phyloP scores from a whole-genome alignment of 1,140 invertebrate genomes.

The Ceratitis capitata region DNA sequence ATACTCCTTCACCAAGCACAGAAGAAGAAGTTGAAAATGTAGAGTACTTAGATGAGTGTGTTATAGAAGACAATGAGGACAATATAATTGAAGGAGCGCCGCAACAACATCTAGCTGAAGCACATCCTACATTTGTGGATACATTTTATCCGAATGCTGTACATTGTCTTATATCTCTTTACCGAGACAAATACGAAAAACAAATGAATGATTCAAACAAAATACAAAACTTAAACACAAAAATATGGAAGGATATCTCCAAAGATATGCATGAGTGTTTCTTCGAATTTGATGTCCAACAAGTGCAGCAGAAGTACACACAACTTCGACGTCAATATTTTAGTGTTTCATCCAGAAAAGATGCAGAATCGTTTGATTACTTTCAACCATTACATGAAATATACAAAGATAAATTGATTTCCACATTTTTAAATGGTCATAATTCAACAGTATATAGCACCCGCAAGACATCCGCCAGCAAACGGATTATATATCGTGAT shows the following conservation, averaged over 20 bases:
- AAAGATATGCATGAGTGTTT: slow-evolving; percentile 42
- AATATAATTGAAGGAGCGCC: background rate
- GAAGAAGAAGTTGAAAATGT: slow-evolving; percentile 38
- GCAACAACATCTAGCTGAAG: background rate
- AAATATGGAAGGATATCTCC: slow-evolving; percentile 36
- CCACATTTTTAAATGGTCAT: background rate
- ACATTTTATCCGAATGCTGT: slow-evolving; percentile 44
- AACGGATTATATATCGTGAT: background rate
- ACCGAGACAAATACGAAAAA: slow-evolving; percentile 32
- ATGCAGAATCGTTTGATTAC: slow-evolving; percentile 40
- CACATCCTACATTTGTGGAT: background rate
- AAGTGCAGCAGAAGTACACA: slow-evolving; percentile 36
- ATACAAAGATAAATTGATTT: background rate
- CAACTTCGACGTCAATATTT: slow-evolving; percentile 35
- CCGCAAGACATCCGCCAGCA: background rate
- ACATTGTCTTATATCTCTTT: slow-evolving; percentile 39
- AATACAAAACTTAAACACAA: background rate
- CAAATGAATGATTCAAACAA: background rate
- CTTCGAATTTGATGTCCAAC: slow-evolving; percentile 34
- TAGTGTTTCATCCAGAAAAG: background rate
- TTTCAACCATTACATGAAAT: slow-evolving; percentile 39
- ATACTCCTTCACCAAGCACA: background rate
- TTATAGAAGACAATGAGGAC: background rate
- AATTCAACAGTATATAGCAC: background rate
- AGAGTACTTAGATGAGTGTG: slow-evolving; percentile 40